Base-by-base conservation (phyloP, 64 coral and sea anemone species). In the Montipora sp. region DNA sequence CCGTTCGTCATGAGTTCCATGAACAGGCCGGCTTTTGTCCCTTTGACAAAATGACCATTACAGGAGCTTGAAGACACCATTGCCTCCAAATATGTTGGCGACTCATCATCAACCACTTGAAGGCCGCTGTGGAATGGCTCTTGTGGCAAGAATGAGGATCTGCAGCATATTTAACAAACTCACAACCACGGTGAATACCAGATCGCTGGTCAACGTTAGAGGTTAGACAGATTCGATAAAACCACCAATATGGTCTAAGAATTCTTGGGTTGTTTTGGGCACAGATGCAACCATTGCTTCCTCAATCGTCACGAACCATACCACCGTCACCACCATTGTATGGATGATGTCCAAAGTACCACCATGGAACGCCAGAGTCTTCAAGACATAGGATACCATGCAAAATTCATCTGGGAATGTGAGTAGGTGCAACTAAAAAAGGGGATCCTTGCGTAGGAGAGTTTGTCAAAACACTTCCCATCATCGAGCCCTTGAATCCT, bases 191-290 rank as follows among this genome's bases (percentile, higher is more conserved):
- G n/a, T 0, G 51, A 44, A 3, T 18, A 75, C 15, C 23, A 24
- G 5, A 0, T 47, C 5, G 21, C 18, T 1, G 20, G 15, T 18
- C 4, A 5, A 20, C 3, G 20, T 7, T 45, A 16, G n/a, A 15
- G 19, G 2, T 50, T 92, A 5, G 91, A 92, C 47, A 51, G 90
- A 3, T 92, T 0, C n/a, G 15, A 51, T 0, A 9, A 18, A 18
- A 21, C 3, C 16, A 49, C 63, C 0, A 0, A 24, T 3, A 76
- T 51, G 0, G 81, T 92, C 0, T 75, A 60, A 8, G 51, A 92
- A 23, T 93, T 83, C 55, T 47, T 80, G 3, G 92, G 92, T 7
- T 93, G 92, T 8, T 6, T 70, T 0, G 88, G 1, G 2, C 84
- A 88, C 45, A 75, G 58, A 0, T 88, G 84, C 36, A 11, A 24